Evolutionary conservation across 2,113 vertebrate genomes (phyloP), one percentile per base, ranked within the genome.

Genomic region (Gadus chalcogrammus): DNA sequence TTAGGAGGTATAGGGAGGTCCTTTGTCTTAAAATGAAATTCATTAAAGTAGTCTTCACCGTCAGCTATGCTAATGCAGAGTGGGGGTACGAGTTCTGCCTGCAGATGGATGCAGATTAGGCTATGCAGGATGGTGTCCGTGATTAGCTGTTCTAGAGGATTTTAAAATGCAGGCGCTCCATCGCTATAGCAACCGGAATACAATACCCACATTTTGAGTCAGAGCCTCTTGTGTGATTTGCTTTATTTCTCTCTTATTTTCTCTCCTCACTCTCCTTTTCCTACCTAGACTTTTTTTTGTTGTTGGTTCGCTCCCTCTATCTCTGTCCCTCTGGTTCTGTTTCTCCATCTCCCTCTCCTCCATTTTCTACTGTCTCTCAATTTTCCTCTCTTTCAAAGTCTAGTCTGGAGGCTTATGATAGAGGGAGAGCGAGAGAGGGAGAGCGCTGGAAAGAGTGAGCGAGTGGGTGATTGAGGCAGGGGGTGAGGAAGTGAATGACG

Each of bases 121-220:
- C 74, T 69, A 75, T 83, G 76, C 81, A 84, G 85, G 79, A 83
- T 78, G 86, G 77, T 79, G 82, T 85, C 75, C 73, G 74, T 67
- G 76, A 81, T 87, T 84, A 88, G 84, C 76, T 74, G 77, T 88
- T 91, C 71, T 84, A 79, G 68, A 85, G 81, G 84, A 90, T 91
- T 91, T 48, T 84, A 31, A 78, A 89, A 87, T 84, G 90, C 88
- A 84, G 79, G 75, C 79, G 88, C 80, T 76, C 79, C 59, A 89
- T 92, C 85, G 73, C 89, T 80, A 91, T 90, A 81, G 89, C 87
- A 88, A 91, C 91, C 79, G 67, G 65, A 88, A 91, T 81, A 91
- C 88, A 90, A 90, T 85, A 76, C 79, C 70, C 79, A 35, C 79
- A 70, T 87, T 88, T 89, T 82, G 84, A 88, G 85, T 82, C 73